Conservation (phyloP, 1,140 invertebrate genomes). For the Diprion similis region DNA sequence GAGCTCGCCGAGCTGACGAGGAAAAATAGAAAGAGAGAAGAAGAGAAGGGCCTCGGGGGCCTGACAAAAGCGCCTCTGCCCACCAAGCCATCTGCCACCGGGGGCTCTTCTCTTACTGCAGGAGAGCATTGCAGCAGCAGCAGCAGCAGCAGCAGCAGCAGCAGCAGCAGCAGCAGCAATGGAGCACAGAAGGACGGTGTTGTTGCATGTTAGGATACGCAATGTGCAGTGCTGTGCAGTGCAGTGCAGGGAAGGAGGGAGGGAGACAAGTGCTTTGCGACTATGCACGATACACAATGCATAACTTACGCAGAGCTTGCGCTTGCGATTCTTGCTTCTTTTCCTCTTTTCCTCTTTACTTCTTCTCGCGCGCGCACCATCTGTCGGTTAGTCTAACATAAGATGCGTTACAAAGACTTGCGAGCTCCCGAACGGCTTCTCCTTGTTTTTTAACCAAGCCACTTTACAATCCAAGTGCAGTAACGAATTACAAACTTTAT, state of each 20-base stretch:
- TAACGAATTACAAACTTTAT: too few relatives aligned
- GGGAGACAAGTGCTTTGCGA: constrained; percentile 38
- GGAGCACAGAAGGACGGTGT: too few relatives aligned
- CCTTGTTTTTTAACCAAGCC: too few relatives aligned
- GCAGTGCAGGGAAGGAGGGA: constrained; percentile 23
- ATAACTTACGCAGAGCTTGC: constrained; percentile 13
- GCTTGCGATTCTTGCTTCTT: background rate
- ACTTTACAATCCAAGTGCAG: too few relatives aligned
- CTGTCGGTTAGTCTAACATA: background rate
- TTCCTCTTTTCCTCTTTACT: constrained; percentile 18
- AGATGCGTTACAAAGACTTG: too few relatives aligned
- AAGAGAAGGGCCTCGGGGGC: constrained; percentile 30
- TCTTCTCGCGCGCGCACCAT: constrained; percentile 15
- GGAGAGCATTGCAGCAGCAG: constrained; percentile 28
- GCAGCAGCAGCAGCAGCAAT: constrained; percentile 28
- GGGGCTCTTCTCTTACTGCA: constrained; percentile 20
- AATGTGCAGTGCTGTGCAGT: too few relatives aligned
- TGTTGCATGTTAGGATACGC: background rate
- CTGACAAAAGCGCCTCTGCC: constrained; percentile 38
- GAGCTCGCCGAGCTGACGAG: constrained; percentile 25
- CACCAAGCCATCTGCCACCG: constrained; percentile 41
- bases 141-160: background rate
- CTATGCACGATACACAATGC: constrained; percentile 28
- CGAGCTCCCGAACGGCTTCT: too few relatives aligned
- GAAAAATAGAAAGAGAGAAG: constrained; percentile 20